phyloP scores from a whole-genome alignment of 2,113 vertebrate genomes.

The Butastur rufipennis region DNA sequence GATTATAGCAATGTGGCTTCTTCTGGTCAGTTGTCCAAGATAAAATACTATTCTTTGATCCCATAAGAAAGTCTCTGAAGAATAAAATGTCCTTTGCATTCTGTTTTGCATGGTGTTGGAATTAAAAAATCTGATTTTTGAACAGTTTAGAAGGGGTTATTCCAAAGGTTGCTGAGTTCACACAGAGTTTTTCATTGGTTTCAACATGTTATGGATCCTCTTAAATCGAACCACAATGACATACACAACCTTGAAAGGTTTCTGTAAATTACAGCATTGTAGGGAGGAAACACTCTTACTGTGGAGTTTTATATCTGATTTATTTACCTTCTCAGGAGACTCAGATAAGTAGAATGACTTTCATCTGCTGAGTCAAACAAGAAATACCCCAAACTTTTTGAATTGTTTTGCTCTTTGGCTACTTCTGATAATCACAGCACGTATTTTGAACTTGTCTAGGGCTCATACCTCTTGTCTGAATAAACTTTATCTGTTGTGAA shows the following conservation, averaged over 20 bases:
- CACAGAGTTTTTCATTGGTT: neutral
- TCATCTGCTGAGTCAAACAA: neutral
- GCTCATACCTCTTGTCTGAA: neutral
- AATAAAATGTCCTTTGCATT: neutral
- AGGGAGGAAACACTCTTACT: neutral
- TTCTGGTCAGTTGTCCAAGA: neutral
- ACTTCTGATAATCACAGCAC: neutral
- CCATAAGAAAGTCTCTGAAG: neutral
- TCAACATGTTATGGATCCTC: neutral
- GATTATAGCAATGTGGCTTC: fast-evolving
- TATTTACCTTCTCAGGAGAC: neutral
- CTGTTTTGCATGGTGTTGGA: neutral
- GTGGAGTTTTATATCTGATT: neutral
- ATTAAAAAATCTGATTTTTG: neutral
- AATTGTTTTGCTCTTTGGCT: neutral
- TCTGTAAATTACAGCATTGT: neutral
- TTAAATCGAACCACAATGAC: neutral
- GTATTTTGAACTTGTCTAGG: neutral
- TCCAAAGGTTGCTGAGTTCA: neutral
- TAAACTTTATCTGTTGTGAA: neutral
- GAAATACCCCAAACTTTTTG: neutral
- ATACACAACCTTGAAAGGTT: neutral
- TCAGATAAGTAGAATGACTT: neutral
- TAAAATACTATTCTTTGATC: neutral
- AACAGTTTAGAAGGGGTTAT: neutral